Evolutionary conservation across 2,888 invertebrate genomes (phyloP).

Genomic region (Elegia similella): DNA sequence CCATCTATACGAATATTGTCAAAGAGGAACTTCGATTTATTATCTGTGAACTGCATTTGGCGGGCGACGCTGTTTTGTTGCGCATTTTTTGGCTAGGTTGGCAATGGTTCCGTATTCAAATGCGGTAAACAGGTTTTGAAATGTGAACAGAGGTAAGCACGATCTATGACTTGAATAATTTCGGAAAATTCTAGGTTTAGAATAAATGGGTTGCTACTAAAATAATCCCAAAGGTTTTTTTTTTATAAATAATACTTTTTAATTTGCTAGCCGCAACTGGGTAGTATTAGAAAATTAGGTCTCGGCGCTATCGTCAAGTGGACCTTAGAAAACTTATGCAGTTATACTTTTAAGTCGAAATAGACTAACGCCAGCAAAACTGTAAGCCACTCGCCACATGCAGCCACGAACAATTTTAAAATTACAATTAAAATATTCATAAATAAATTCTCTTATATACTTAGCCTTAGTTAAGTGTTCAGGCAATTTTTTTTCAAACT

Average conservation of each 20-base stretch:
- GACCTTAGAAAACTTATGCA: background rate
- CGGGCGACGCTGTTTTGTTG: constrained; percentile 6
- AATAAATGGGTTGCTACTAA: too few relatives aligned
- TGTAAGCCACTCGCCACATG: background rate
- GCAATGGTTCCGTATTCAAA: background rate
- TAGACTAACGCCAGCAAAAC: background rate
- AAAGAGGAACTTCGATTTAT: constrained; percentile 65
- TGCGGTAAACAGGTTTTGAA: background rate
- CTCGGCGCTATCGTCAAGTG: too few relatives aligned
- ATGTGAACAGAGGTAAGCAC: background rate
- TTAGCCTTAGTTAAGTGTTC: background rate
- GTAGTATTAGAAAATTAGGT: too few relatives aligned
- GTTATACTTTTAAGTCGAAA: background rate
- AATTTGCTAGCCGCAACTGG: too few relatives aligned
- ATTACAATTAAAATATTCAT: background rate
- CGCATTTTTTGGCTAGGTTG: constrained; percentile 7
- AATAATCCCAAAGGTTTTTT: too few relatives aligned
- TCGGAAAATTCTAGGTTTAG: too few relatives aligned
- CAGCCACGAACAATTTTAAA: constrained; percentile 1
- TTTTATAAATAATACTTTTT: too few relatives aligned
- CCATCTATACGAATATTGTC: constrained; percentile 63
- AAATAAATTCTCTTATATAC: background rate
- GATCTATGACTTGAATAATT: too few relatives aligned
- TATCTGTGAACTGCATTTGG: constrained; percentile 19
- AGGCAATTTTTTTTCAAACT: background rate